phyloP scores from a whole-genome alignment of 2,888 invertebrate species.

The Opisthograptis luteolata region DNA sequence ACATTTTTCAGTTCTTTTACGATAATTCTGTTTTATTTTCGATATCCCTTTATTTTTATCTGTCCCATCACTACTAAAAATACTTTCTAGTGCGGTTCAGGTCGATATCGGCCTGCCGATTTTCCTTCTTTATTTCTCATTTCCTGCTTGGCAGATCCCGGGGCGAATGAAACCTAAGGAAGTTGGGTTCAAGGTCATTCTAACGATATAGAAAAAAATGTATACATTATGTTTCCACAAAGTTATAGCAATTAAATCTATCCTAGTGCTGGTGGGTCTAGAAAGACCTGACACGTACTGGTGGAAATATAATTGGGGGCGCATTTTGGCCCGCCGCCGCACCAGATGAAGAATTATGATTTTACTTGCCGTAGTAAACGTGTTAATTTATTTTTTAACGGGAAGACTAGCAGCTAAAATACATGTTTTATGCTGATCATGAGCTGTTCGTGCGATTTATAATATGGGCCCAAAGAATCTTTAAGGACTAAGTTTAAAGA shows the following conservation, averaged over 20 bases:
- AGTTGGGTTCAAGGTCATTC: conserved; percentile 26
- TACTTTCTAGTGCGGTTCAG: conserved; percentile 40
- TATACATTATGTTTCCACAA: conserved; percentile 15
- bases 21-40: conserved; percentile 21
- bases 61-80: conserved; percentile 41
- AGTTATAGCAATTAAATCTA: conserved; percentile 15
- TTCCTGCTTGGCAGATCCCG: conserved; percentile 34
- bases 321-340: conserved; percentile 29
- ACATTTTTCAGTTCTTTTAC: conserved; percentile 28
- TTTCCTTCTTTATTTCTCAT: conserved; percentile 31
- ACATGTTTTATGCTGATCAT: too few species aligned
- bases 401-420: too few species aligned
- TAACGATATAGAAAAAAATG: conserved; percentile 26
- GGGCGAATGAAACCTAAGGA: conserved; percentile 31
- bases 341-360: conserved; percentile 23
- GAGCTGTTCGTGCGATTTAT: too few species aligned
- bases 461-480: too few species aligned
- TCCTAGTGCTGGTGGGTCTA: conserved; percentile 22
- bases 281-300: conserved; percentile 26
- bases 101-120: conserved; percentile 34
- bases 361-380: conserved; percentile 20
- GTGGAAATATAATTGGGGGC: conserved; percentile 26
- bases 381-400: too few species aligned
- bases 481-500: too few species aligned
- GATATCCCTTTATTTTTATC: conserved; percentile 37